Base-by-base conservation (phyloP, 2,797 vertebrate species). In the Notoglanidium macrostoma region DNA sequence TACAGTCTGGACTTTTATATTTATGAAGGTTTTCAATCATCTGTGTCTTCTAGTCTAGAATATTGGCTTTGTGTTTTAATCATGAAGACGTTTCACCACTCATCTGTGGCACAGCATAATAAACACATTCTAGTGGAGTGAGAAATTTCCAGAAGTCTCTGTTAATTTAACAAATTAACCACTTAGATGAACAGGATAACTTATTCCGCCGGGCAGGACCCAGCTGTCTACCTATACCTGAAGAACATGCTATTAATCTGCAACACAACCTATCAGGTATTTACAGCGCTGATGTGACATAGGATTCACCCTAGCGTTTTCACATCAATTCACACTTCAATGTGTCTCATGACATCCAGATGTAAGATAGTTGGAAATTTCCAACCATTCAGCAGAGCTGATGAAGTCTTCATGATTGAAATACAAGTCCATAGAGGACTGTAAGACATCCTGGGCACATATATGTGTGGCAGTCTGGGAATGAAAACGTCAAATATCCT, bases 1-100 rank as follows among this genome's bases (percentile, higher is more conserved):
- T 61, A 76, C 78, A 78, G 79, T 86, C 76, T 88, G 81, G 67
- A 84, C 32, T 65, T 85, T 76, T 82, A 65, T 83, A 63, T 70
- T 46, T 76, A 83, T 68, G 11, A 46, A 63, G 1, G 57, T 46
- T 74, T 76, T 63, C 14, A 49, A 15, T 49, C 17, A 19, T 74
- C 26, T 21, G 61, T 73, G 40, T 46, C 59, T 44, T n/a, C 5
- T 46, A 81, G 79, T 63, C 57, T n/a, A 14, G 26, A 63, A 44
- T 49, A 49, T 26, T 35, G 46, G 63, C 51, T n/a, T 67, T 78
- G 74, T n/a, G 74, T 78, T 78, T 63, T 55, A 78, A 32, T 59
- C 55, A 1, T 78, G 59, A 65, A 35, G 72, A 54, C 10, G 14
- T 85, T 23, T 85, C 59, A 21, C 19, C 44, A 67, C 11, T 72